Base-by-base conservation (phyloP, 2,888 invertebrate species). In the Smittia aterrima region DNA sequence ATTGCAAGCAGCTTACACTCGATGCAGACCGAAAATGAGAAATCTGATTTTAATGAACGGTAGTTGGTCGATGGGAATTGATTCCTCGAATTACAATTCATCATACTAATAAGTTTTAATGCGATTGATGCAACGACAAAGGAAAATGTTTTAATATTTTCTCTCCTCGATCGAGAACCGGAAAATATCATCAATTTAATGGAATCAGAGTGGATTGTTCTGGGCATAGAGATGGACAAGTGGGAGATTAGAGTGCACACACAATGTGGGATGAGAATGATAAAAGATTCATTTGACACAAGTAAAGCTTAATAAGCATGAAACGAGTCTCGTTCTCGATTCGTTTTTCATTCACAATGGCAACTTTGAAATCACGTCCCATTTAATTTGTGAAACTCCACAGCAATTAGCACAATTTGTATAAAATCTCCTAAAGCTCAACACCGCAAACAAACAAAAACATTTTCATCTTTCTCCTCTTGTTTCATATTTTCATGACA, bases 101-200 rank as follows among this genome's bases (percentile, higher is more conserved):
- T 72, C 38, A 72, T 62, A 72, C 72, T 72, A 72, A 72, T 72
- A 72, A 38, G 54, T 7, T 72, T 62, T 72, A 72, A 72, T 72
- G 72, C 72, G 72, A 72, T 72, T 72, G 72, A 72, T 66, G 66
- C 66, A 40, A 18, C 22, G 66, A 40, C 66, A 66, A 66, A 66
- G 20, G 40, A 66, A 40, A 40, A 66, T 6, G 22, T 9, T 67
- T 68, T 54, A 41, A 32, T 20, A 16, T 47, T 68, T 47, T 47
- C n/a, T 47, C 11, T 24, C n/a, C 3, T 54, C 38, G 40, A 72
- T 72, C 53, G 22, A 58, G 13, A 54, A 72, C 72, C 72, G 72
- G 72, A 72, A 72, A 72, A 72, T 72, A 72, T 72, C 72, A 72
- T 72, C 72, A 72, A 72, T 72, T 72, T 72, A 72, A 72, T 72